Conservation (phyloP, 64 coral and sea anemone genomes). For the Pocillopora verrucosa region DNA sequence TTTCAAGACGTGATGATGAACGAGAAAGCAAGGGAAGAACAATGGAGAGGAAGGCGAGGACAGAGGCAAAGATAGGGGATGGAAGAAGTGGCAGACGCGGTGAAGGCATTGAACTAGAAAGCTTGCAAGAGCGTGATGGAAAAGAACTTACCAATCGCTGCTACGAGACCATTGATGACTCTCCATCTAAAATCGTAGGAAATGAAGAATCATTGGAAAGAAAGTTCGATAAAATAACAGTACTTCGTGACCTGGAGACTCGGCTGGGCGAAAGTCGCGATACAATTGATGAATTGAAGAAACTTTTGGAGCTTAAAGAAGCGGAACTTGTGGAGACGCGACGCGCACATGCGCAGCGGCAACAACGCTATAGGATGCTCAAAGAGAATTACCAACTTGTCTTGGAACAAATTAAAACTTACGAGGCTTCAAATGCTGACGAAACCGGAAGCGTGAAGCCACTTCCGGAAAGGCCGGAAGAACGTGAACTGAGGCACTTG, state of each 20-base stretch:
- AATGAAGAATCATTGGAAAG: neutral
- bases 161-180: neutral
- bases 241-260: slow-evolving; percentile 9
- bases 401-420: slow-evolving; percentile 82
- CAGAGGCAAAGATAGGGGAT: neutral
- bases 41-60: neutral
- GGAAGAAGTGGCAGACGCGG: neutral
- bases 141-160: neutral
- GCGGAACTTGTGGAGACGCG: slow-evolving; percentile 63
- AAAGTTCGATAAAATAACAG: neutral
- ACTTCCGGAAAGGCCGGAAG: slow-evolving; percentile 55
- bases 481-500: slow-evolving; percentile 67
- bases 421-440: slow-evolving; percentile 20
- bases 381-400: slow-evolving; percentile 83
- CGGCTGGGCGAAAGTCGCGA: slow-evolving; percentile 9
- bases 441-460: slow-evolving; percentile 37
- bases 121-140: neutral
- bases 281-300: slow-evolving; percentile 1
- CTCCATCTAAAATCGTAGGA: neutral
- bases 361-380: slow-evolving; percentile 73
- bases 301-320: slow-evolving; percentile 41
- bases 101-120: neutral
- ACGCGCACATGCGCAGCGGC: slow-evolving; percentile 67
- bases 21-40: neutral
- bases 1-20: slow-evolving; percentile 22